These are phyloP conservation scores for Myoxocephalus aenaeus DNA, from an alignment of 2,797 vertebrate genomes.

Conservation along the genomic window DNA sequence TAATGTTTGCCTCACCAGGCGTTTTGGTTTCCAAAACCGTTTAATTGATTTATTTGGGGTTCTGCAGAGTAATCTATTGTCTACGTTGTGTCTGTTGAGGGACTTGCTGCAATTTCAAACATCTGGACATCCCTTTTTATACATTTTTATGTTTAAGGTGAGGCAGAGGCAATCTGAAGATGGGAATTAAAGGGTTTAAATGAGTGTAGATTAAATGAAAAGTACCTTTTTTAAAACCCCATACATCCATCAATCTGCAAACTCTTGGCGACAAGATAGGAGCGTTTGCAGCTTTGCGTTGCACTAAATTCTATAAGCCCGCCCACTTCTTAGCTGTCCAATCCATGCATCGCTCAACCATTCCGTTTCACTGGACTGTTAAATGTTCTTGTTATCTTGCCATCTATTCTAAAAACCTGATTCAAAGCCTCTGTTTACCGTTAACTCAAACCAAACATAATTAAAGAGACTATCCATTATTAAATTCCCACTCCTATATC, in stretches of 20 bases:
- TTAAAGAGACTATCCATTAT: conserved; percentile 28
- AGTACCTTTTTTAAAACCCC: neutral
- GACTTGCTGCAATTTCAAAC: too few relatives aligned
- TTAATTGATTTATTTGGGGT: neutral
- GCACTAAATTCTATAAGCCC: neutral
- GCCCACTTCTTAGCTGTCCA: neutral
- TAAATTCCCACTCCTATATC: conserved; percentile 11
- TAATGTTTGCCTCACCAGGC: neutral
- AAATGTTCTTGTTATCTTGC: neutral
- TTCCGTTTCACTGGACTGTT: neutral
- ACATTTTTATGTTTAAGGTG: neutral
- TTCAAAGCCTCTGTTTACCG: conserved; percentile 1
- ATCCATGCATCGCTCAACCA: neutral
- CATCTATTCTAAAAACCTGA: conserved; percentile 1
- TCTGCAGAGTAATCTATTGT: neutral
- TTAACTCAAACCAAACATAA: conserved; percentile 18
- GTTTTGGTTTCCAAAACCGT: neutral
- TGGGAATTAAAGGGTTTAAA: neutral
- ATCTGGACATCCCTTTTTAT: neutral
- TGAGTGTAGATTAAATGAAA: neutral
- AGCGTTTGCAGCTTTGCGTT: too few relatives aligned
- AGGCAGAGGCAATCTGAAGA: neutral
- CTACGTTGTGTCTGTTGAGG: too few relatives aligned
- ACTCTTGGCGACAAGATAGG: too few relatives aligned
- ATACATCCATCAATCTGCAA: too few relatives aligned